These are phyloP conservation scores for Aromia moschata DNA, from an alignment of 2,888 invertebrate species.

Conservation along the genomic window DNA sequence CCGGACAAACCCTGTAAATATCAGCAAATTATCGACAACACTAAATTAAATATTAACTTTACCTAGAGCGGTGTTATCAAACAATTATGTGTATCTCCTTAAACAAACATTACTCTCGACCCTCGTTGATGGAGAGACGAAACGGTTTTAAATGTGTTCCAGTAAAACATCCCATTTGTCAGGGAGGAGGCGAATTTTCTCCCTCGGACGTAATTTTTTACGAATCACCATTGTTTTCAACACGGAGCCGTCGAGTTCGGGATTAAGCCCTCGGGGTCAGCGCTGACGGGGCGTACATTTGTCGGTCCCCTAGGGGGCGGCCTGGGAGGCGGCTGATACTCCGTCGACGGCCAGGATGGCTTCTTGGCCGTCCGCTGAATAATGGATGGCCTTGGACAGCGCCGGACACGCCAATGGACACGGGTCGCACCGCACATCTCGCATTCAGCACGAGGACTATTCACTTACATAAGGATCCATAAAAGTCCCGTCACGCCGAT, in stretches of 20 bases:
- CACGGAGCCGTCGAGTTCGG: constrained; percentile 44
- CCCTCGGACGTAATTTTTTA: constrained; percentile 41
- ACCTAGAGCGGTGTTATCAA: not conserved
- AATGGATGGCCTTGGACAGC: constrained; percentile 60
- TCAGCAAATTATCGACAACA: no score
- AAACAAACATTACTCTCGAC: constrained; percentile 33
- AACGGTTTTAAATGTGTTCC: constrained; percentile 34
- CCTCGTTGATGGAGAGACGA: constrained; percentile 25
- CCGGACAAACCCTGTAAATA: no score
- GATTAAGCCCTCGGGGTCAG: constrained; percentile 54
- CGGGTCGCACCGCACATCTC: constrained; percentile 57
- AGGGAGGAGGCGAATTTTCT: constrained; percentile 37
- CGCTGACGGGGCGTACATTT: constrained; percentile 59
- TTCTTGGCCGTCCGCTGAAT: constrained; percentile 61
- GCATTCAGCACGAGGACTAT: constrained; percentile 37
- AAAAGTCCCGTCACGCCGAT: constrained; percentile 24
- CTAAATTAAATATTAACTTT: no score
- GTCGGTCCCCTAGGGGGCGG: constrained; percentile 52
- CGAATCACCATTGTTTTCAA: constrained; percentile 46
- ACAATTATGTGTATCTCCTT: constrained; percentile 13
- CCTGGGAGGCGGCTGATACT: constrained; percentile 50
- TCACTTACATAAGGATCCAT: constrained; percentile 35
- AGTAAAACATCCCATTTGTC: constrained; percentile 39
- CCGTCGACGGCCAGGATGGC: constrained; percentile 58
- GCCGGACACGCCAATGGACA: constrained; percentile 59